Base-by-base conservation (phyloP, 2,888 invertebrate species). In the Steinernema scapterisci region DNA sequence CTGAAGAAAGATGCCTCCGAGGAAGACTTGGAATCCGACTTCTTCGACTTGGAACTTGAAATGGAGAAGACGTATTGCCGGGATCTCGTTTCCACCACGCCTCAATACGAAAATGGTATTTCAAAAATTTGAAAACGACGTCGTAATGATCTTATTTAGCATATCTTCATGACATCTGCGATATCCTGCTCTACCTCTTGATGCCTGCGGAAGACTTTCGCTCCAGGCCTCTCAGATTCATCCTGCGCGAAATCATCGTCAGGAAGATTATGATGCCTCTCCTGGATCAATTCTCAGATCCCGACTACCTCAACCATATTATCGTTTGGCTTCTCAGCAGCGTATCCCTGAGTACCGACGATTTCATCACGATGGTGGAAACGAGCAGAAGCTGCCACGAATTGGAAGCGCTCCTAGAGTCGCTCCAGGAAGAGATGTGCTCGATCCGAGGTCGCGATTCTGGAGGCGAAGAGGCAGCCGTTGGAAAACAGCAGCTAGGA, bases 301-400 rank as follows among this genome's bases (percentile, higher is more conserved):
- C 95, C 72, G 94, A 95, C 90, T 94, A 93, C 88, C 92, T 95
- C 82, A 95, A 95, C 89, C 93, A 94, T 89, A 91, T 92, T 78
- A 92, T 95, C 86, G 91, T 94, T 85, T 93, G 93, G 92, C 91
- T 93, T 91, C 93, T 94, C 87, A 92, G 92, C 81, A 93, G 94
- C 79, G 89, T 90, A 77, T 91, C 91, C 75, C 90, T 94, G 81
- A 92, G 93, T 44, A 93, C 93, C 81, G 95, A 96, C 83, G 91
- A 93, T 84, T 95, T 95, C 89, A 89, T 95, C 84, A 92, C 92
- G 82, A 92, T 93, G 73, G 91, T 95, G 82, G 91, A 93, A 84
- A 91, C 92, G 81, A 93, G 94, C 74, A 92, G 92, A 80, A 92
- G 91, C 86, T 91, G 92, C 56, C 94, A 94, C 76, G 95, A 96